Evolutionary conservation across 2,888 invertebrate genomes (phyloP).

Genomic region (Lobophora halterata): DNA sequence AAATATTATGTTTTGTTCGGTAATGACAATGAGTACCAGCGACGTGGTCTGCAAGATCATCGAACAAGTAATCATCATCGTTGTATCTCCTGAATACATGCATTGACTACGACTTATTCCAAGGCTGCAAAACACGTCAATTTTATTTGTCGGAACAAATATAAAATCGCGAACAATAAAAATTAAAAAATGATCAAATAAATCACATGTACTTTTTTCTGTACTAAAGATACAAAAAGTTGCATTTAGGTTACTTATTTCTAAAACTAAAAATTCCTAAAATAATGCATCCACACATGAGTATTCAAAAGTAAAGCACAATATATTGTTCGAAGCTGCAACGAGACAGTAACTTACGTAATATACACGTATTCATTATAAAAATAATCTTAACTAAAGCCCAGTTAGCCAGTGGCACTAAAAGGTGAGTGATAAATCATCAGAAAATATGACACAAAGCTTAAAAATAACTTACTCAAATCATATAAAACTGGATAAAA

Average conservation of each 20-base stretch:
- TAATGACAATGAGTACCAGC: constrained; percentile 36
- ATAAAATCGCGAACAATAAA: constrained; percentile 40
- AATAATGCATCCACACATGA: constrained; percentile 77
- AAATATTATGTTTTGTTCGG: constrained; percentile 40
- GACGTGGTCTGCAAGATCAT: constrained; percentile 32
- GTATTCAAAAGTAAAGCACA: constrained; percentile 80
- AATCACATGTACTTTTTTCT: constrained; percentile 76
- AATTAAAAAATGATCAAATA: constrained; percentile 65
- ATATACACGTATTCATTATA: constrained; percentile 38
- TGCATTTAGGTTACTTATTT: constrained; percentile 48
- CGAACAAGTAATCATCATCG: no score
- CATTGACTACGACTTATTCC: no score
- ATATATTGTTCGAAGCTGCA: constrained; percentile 77
- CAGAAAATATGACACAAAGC: constrained; percentile 76
- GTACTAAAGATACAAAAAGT: constrained; percentile 73
- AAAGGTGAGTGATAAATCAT: constrained; percentile 53
- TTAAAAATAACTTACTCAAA: constrained; percentile 52
- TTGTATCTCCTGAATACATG: no score
- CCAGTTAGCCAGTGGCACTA: constrained; percentile 76
- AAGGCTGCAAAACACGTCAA: constrained; percentile 43
- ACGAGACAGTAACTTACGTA: constrained; percentile 66
- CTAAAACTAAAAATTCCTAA: constrained; percentile 37
- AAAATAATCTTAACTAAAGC: constrained; percentile 58
- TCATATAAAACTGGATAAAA: constrained; percentile 50
- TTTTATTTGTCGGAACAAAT: constrained; percentile 37